Evolutionary conservation across 2,888 invertebrate species (phyloP).

Genomic region (Lamellibrachia columna): DNA sequence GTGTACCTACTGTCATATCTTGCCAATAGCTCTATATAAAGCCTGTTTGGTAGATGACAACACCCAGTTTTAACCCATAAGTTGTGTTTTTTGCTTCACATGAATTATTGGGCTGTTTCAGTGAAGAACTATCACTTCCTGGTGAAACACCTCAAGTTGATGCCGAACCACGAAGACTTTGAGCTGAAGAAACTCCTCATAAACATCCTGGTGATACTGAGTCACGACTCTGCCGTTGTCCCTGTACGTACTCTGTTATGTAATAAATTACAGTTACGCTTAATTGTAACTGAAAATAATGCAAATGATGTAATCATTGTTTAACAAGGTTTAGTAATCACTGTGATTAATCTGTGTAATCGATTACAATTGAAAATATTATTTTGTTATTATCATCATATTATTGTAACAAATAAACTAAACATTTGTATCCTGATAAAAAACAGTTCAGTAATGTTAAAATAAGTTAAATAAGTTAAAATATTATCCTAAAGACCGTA

Average conservation of each 20-base stretch:
- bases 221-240: slow-evolving; percentile 54
- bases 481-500: no score
- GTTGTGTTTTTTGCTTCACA: background rate
- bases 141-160: slow-evolving; percentile 62
- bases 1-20: background rate
- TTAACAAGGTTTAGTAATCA: background rate
- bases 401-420: background rate
- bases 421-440: background rate
- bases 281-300: background rate
- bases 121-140: slow-evolving; percentile 64
- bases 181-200: slow-evolving; percentile 65
- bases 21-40: background rate
- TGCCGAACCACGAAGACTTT: slow-evolving; percentile 64
- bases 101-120: slow-evolving; percentile 43
- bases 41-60: background rate
- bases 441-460: no score
- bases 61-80: background rate
- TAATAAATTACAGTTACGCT: background rate
- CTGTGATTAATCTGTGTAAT: background rate
- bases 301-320: background rate
- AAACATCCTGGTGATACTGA: slow-evolving; percentile 59
- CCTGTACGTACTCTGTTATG: slow-evolving; percentile 46
- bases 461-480: no score
- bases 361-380: background rate
- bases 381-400: background rate